phyloP scores from a whole-genome alignment of 2,797 vertebrate genomes.

The Pangasius mekongensis region DNA sequence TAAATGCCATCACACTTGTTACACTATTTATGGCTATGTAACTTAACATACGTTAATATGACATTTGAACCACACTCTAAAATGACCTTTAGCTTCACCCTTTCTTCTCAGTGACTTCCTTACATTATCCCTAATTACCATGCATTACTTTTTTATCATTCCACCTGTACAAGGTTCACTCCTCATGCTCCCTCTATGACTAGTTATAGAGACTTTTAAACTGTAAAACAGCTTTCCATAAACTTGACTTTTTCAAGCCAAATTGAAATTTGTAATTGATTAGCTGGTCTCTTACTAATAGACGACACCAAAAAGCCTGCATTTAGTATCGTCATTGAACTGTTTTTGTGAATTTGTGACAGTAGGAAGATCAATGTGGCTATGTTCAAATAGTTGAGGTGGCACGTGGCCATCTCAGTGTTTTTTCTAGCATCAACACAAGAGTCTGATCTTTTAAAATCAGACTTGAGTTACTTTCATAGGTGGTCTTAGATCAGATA shows the following conservation, averaged over 20 bases:
- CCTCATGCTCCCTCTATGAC: background rate
- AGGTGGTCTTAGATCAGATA: background rate
- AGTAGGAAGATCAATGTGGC: background rate
- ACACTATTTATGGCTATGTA: background rate
- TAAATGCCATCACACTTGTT: constrained; percentile 21
- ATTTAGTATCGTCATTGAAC: background rate
- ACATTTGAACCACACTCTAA: background rate
- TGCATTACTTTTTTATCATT: background rate
- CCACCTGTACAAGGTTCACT: background rate
- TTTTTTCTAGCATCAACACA: background rate
- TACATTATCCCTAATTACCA: background rate
- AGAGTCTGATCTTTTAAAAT: background rate
- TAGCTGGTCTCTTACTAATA: no score
- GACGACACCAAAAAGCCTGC: background rate
- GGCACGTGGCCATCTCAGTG: no score
- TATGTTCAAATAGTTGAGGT: background rate
- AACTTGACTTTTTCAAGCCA: constrained; percentile 1
- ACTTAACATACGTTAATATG: background rate
- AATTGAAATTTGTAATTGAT: background rate
- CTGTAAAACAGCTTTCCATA: background rate
- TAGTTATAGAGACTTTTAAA: background rate
- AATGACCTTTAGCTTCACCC: background rate
- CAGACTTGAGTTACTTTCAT: background rate
- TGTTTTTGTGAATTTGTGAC: background rate
- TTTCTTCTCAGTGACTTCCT: background rate